A percentile compares a stretch with the other conserved stretches of the same genome.
These are phyloP conservation scores for Microctenopoma stevenorrisi DNA, from an alignment of 2,797 vertebrate genomes.

Conservation along the genomic window DNA sequence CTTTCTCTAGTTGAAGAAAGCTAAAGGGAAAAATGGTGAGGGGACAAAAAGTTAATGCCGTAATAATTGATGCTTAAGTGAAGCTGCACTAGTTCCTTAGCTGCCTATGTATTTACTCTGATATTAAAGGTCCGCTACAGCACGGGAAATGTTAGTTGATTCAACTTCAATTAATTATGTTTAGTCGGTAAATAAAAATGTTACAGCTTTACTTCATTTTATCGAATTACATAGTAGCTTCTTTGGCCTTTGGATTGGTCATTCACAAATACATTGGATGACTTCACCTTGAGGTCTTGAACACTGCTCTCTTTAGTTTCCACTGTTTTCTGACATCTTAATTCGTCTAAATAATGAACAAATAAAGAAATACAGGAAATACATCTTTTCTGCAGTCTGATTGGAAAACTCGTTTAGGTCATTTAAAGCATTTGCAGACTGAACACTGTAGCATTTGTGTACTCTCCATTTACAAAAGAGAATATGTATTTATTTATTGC, in stretches of 20 bases:
- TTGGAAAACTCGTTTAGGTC: not conserved
- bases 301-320: not conserved
- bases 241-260: not conserved
- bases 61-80: constrained; percentile 19
- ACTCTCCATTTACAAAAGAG: not conserved
- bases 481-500: no score
- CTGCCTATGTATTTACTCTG: constrained; percentile 10
- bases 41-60: constrained; percentile 1
- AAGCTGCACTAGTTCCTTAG: constrained; percentile 9
- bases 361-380: not conserved
- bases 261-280: not conserved
- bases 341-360: not conserved
- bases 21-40: constrained; percentile 20
- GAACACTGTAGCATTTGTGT: not conserved
- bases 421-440: not conserved
- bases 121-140: not conserved
- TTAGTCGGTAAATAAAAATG: constrained; percentile 4
- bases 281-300: not conserved
- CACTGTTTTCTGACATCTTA: not conserved
- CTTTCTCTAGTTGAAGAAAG: constrained; percentile 61
- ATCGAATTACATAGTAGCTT: not conserved
- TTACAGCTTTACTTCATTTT: not conserved
- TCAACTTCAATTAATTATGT: not conserved
- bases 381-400: not conserved
- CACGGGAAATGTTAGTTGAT: not conserved